These are phyloP conservation scores for Aphaenogaster ashmeadi DNA, from an alignment of 1,140 invertebrate species.

Conservation along the genomic window DNA sequence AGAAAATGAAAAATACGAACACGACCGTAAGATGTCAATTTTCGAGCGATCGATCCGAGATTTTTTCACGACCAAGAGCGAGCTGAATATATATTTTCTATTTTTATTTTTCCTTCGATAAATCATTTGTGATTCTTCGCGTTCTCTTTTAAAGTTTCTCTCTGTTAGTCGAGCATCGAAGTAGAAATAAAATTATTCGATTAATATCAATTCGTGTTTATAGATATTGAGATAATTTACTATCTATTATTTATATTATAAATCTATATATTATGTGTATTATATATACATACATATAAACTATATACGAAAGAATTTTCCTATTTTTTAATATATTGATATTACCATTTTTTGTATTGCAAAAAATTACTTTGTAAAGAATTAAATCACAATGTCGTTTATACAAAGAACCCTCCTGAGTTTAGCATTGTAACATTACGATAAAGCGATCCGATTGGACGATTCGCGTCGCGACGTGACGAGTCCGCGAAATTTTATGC, in stretches of 20 bases:
- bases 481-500: conserved; percentile 50
- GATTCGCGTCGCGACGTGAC: conserved; percentile 12
- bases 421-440: not conserved
- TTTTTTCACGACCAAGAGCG: not conserved
- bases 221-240: not conserved
- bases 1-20: conserved; percentile 23
- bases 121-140: not conserved
- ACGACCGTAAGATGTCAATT: not conserved
- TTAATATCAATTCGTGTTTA: not conserved
- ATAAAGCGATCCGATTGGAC: not conserved
- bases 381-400: not conserved
- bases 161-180: not conserved
- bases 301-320: not conserved
- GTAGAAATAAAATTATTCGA: conserved; percentile 3
- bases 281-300: too few relatives aligned
- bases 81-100: not conserved
- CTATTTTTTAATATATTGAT: not conserved
- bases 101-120: not conserved
- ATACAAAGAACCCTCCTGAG: not conserved
- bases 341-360: not conserved
- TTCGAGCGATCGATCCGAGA: not conserved
- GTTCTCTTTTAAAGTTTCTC: not conserved
- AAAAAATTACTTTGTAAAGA: not conserved
- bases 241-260: not conserved
- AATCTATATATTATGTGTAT: not conserved